phyloP scores from a whole-genome alignment of 2,888 invertebrate species.

The Rhamphomyia laevipes region DNA sequence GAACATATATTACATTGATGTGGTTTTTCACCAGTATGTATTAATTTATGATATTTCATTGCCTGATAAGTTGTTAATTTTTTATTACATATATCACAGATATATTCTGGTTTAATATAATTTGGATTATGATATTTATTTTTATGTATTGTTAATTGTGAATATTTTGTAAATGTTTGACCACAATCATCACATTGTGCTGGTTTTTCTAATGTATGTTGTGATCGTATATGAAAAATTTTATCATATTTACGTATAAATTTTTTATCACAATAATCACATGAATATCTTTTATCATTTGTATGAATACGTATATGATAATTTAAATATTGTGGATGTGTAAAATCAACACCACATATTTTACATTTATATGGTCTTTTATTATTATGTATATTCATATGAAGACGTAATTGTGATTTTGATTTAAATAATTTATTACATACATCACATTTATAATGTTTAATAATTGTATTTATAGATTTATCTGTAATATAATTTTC shows the following conservation, averaged over 20 bases:
- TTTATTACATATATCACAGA: conserved; percentile 8
- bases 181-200: conserved; percentile 11
- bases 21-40: conserved; percentile 9
- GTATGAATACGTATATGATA: conserved; percentile 3
- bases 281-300: not conserved
- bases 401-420: not conserved
- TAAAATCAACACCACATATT: conserved; percentile 1
- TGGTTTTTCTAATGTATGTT: conserved; percentile 6
- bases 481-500: too few relatives aligned
- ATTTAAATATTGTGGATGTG: not conserved
- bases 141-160: conserved; percentile 7
- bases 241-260: conserved; percentile 1
- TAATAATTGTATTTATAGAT: too few relatives aligned
- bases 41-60: conserved; percentile 7
- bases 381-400: conserved; percentile 3
- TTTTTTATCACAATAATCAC: conserved; percentile 4
- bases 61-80: not conserved
- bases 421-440: conserved; percentile 2
- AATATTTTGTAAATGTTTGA: conserved; percentile 5
- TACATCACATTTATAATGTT: too few relatives aligned
- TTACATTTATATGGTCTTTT: conserved; percentile 5
- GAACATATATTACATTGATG: conserved; percentile 9
- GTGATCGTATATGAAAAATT: not conserved
- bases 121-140: conserved; percentile 8
- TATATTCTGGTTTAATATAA: not conserved